Evolutionary conservation across 2,888 invertebrate species (phyloP), one percentile per base, ranked within the genome.

Genomic region (Hirtodrosophila histrioides): DNA sequence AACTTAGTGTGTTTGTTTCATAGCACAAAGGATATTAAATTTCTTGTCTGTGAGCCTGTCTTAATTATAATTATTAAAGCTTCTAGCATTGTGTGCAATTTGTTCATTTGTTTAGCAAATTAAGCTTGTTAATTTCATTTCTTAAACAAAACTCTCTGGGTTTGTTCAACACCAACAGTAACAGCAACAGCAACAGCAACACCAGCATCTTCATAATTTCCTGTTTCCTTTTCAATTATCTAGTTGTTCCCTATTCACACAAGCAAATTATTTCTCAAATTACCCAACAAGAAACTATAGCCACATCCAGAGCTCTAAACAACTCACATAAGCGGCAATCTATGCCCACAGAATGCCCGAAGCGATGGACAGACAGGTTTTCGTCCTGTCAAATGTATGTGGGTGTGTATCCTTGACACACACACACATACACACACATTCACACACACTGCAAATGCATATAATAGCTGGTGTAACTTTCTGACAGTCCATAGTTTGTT

Each of bases 181-280:
- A n/a, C n/a, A 17, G 1, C 17, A 17, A 17, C 17, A 17, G 1
- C 17, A 17, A 17, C 17, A 17, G 17, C 62, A 39, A 61, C 45
- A 44, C 6, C 27, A 54, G 50, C 33, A 44, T 40, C 71, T 40
- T 53, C 56, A 65, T 48, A 67, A 41, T 40, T 54, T 49, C 35
- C 31, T 24, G 60, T 67, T 55, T 55, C 46, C 43, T 60, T 70
- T 73, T 70, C 60, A 67, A 70, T 60, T 72, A 67, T 65, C 66
- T 57, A 65, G 53, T 64, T 64, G 63, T 35, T 33, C 23, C 7
- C 7, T 31, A 31, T 31, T 31, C 31, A 31, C 31, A 31, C 31
- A 31, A 31, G 31, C 31, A 31, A 31, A 9, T 27, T 43, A 40
- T 43, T 40, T 46, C 36, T 24, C 40, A 53, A 50, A 54, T 69